Evolutionary conservation across 2,888 invertebrate species (phyloP).

Genomic region (Thymelicus acteon): DNA sequence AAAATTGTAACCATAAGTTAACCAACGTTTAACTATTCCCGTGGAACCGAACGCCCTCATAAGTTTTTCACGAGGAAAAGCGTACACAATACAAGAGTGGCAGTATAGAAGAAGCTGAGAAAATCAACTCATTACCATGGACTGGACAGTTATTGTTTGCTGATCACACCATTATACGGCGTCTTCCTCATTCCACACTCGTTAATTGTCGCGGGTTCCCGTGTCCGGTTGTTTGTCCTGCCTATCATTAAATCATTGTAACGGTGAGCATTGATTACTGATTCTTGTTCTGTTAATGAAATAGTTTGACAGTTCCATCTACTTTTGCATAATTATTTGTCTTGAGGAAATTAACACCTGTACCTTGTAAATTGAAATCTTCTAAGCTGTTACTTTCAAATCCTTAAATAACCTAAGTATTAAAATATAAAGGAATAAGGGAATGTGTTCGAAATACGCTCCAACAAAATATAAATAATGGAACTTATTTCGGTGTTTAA

Average conservation of each 20-base stretch:
- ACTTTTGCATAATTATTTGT: no score
- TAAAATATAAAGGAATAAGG: no score
- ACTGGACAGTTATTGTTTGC: conserved; percentile 75
- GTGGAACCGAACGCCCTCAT: conserved; percentile 44
- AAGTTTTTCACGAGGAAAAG: conserved; percentile 80
- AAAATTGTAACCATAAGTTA: conserved; percentile 33
- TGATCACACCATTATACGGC: conserved; percentile 62
- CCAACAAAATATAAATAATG: no score
- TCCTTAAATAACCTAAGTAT: no score
- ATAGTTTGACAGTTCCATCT: neutral
- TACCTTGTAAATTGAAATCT: no score
- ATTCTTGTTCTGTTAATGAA: neutral
- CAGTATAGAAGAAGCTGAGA: conserved; percentile 67
- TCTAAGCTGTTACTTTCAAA: no score
- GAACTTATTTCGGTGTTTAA: no score
- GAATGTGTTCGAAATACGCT: no score
- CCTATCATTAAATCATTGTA: conserved; percentile 33
- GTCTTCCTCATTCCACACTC: conserved; percentile 64
- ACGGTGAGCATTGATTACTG: conserved; percentile 28
- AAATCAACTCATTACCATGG: conserved; percentile 62
- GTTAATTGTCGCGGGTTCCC: conserved; percentile 49
- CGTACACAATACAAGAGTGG: conserved; percentile 62
- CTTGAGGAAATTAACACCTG: no score
- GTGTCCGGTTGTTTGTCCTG: conserved; percentile 45
- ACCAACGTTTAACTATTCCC: conserved; percentile 37